Conservation (phyloP, 2,113 vertebrate species). For the Oryzias celebensis region DNA sequence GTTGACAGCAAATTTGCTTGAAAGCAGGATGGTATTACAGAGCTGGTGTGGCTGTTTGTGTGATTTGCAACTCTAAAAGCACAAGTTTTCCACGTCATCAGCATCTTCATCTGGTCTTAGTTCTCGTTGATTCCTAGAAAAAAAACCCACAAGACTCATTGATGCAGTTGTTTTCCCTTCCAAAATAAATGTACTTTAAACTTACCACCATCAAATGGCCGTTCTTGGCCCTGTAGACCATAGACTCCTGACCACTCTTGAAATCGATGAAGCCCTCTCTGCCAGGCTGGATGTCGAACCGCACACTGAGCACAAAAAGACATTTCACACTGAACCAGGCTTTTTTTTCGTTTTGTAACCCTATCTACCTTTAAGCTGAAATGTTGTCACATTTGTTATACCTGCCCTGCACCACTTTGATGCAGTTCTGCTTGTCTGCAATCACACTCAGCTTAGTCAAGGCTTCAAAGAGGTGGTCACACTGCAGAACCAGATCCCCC, state of each 20-base stretch:
- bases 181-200: background rate
- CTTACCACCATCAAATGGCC: conserved; percentile 93
- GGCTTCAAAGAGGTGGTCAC: conserved; percentile 85
- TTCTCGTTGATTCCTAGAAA: conserved; percentile 67
- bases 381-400: conserved; percentile 50
- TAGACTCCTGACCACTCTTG: conserved; percentile 82
- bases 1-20: conserved; percentile 15
- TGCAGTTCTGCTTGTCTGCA: conserved; percentile 80
- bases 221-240: conserved; percentile 89
- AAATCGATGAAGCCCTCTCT: conserved; percentile 91
- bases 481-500: conserved; percentile 90
- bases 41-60: conserved; percentile 28
- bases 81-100: background rate
- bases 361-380: too few species aligned
- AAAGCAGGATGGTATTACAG: conserved; percentile 24
- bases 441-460: conserved; percentile 85
- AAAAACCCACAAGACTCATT: background rate
- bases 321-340: background rate
- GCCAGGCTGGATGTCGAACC: conserved; percentile 86
- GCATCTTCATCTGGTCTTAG: conserved; percentile 61
- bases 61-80: conserved; percentile 11
- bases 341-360: background rate
- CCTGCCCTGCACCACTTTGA: conserved; percentile 87
- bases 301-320: conserved; percentile 74
- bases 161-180: background rate